A percentile compares a stretch with the other conserved stretches of the same genome.
Evolutionary conservation across 2,113 vertebrate species (phyloP).

Genomic region (Hypomesus transpacificus): DNA sequence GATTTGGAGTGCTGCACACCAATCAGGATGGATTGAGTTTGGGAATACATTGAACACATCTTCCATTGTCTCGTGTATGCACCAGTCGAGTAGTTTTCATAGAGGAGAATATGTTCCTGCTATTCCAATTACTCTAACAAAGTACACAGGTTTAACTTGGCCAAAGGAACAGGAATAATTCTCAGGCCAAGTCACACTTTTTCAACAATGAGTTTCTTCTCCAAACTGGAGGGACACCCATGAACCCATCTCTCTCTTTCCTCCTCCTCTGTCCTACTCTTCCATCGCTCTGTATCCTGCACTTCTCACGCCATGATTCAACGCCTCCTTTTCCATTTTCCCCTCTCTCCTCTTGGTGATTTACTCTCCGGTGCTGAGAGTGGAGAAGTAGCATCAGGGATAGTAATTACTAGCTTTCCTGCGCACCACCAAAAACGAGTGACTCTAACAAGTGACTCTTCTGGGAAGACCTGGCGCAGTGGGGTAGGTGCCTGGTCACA

Average conservation of each 20-base stretch:
- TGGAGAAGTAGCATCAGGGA: constrained; percentile 25
- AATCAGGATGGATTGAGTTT: too few relatives aligned
- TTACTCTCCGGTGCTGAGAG: constrained; percentile 37
- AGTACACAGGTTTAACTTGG: not conserved
- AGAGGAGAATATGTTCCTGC: too few relatives aligned
- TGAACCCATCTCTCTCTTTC: constrained; percentile 4
- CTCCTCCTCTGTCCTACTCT: constrained; percentile 19
- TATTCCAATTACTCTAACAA: not conserved
- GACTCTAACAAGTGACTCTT: constrained; percentile 38
- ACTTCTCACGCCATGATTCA: constrained; percentile 41
- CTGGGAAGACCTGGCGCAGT: constrained; percentile 32
- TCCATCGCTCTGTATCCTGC: not conserved
- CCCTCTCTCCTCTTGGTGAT: constrained; percentile 36
- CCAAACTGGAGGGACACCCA: constrained; percentile 11
- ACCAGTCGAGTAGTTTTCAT: too few relatives aligned
- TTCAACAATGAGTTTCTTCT: constrained; percentile 21
- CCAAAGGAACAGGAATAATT: constrained; percentile 26
- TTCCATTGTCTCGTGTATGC: too few relatives aligned
- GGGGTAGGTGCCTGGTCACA: constrained; percentile 23
- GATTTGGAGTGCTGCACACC: too few relatives aligned
- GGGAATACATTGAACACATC: too few relatives aligned
- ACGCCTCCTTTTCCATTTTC: constrained; percentile 24
- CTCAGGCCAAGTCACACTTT: constrained; percentile 13
- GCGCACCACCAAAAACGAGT: constrained; percentile 41
- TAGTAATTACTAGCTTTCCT: constrained; percentile 38